Percentiles rank a stretch among this genome's conserved stretches.
phyloP scores from a whole-genome alignment of 1,140 invertebrate genomes.

The Drosophila biarmipes region DNA sequence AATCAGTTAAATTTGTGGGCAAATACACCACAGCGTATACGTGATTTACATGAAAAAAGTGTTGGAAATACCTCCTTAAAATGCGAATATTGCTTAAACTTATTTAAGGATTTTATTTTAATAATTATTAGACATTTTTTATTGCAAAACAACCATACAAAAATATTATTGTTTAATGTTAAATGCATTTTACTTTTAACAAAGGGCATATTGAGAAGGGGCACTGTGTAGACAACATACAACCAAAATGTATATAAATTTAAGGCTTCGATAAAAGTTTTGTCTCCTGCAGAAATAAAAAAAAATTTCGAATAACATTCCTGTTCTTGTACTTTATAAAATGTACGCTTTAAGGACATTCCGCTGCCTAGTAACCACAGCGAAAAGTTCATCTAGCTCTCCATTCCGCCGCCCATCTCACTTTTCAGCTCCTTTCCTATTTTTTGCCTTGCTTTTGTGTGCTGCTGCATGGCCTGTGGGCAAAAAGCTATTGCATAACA shows the following conservation, averaged over 20 bases:
- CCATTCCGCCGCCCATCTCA: background rate
- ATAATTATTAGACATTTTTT: too few relatives aligned
- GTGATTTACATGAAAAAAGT: background rate
- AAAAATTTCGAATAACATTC: background rate
- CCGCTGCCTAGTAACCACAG: background rate
- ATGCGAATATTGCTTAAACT: too few relatives aligned
- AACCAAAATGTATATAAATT: background rate
- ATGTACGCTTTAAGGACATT: background rate
- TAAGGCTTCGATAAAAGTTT: too few relatives aligned
- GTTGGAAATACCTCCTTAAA: too few relatives aligned
- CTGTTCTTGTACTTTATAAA: background rate
- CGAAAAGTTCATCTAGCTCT: background rate
- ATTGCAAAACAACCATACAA: too few relatives aligned
- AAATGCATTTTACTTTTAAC: too few relatives aligned
- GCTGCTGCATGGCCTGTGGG: conserved; percentile 31
- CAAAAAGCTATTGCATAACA: conserved; percentile 47
- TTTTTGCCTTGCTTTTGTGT: conserved; percentile 6
- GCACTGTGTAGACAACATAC: too few relatives aligned
- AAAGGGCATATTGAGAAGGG: too few relatives aligned
- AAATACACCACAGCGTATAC: background rate
- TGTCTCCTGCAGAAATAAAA: too few relatives aligned
- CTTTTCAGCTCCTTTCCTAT: conserved; percentile 3
- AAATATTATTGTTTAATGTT: too few relatives aligned
- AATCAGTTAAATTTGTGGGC: background rate
- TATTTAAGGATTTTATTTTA: too few relatives aligned